Conservation (phyloP, 2,888 invertebrate species). For the Caenorhabditis afra region DNA sequence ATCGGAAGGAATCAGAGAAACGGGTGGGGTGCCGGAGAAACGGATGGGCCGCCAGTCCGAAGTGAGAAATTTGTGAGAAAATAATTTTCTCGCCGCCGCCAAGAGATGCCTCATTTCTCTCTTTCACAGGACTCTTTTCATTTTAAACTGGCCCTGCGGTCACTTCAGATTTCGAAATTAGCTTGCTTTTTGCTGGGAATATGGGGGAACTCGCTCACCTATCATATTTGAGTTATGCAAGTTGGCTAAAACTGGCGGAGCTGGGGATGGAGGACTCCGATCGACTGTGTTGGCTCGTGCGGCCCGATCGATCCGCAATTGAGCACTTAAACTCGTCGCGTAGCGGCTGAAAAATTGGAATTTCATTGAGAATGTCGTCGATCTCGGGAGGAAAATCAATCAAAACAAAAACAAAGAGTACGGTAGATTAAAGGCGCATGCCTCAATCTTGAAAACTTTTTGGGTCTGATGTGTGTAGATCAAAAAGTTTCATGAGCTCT, state of each 20-base stretch:
- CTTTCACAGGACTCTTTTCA: slow-evolving; percentile 8
- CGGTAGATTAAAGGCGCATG: no score
- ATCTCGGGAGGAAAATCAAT: not conserved
- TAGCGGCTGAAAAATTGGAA: slow-evolving; percentile 66
- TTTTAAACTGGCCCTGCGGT: slow-evolving; percentile 42
- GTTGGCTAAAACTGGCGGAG: slow-evolving; percentile 50
- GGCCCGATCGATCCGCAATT: slow-evolving; percentile 69
- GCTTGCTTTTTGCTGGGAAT: not conserved
- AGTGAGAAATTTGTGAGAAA: slow-evolving; percentile 39
- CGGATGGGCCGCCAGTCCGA: slow-evolving; percentile 23
- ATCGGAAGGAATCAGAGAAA: not conserved
- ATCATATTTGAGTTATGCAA: slow-evolving; percentile 66
- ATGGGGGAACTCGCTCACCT: slow-evolving; percentile 33
- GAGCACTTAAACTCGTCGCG: slow-evolving; percentile 74
- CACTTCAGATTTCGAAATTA: slow-evolving; percentile 46
- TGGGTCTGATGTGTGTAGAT: no score
- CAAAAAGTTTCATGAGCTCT: no score
- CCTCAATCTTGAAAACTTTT: no score
- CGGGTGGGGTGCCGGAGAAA: slow-evolving; percentile 23
- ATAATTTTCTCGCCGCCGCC: slow-evolving; percentile 18
- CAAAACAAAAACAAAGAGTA: no score
- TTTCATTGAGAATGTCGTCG: not conserved
- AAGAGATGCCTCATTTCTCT: not conserved
- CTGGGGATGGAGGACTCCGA: slow-evolving; percentile 64
- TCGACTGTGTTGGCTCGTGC: slow-evolving; percentile 53